phyloP scores from a whole-genome alignment of 2,888 invertebrate species.

The Sepiola atlantica region DNA sequence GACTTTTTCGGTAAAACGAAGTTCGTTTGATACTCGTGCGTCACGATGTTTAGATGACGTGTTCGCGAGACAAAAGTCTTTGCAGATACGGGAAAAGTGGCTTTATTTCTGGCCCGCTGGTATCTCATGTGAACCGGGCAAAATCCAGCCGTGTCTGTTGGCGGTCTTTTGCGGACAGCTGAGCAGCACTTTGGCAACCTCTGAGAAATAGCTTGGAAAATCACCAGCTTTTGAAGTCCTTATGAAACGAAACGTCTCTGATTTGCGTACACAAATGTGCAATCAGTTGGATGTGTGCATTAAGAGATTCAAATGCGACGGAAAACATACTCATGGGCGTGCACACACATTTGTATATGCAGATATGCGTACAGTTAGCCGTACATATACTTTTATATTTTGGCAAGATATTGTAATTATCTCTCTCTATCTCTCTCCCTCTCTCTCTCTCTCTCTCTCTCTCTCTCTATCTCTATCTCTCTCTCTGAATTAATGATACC shows the following conservation, averaged over 20 bases:
- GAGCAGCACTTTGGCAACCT: constrained; percentile 32
- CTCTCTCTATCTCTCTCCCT: too few species aligned
- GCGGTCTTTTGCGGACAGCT: constrained; percentile 2
- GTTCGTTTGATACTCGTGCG: not conserved
- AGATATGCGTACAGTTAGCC: too few species aligned
- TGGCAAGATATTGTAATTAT: too few species aligned
- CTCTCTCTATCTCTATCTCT: too few species aligned
- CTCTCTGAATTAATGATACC: not conserved
- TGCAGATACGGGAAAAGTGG: not conserved
- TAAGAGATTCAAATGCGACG: not conserved
- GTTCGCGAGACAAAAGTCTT: not conserved
- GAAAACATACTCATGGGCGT: too few species aligned
- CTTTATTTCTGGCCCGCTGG: not conserved
- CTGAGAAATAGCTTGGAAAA: not conserved
- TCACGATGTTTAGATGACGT: not conserved
- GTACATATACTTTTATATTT: too few species aligned
- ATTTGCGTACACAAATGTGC: not conserved
- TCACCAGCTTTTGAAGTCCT: not conserved
- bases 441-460: too few species aligned
- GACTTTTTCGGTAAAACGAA: not conserved
- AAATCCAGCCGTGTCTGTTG: constrained; percentile 32
- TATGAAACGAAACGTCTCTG: not conserved
- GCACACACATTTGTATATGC: too few species aligned
- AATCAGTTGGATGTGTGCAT: not conserved
- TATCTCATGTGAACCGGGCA: not conserved